Base-by-base conservation (phyloP, 2,797 vertebrate genomes). In the Sparus aurata region DNA sequence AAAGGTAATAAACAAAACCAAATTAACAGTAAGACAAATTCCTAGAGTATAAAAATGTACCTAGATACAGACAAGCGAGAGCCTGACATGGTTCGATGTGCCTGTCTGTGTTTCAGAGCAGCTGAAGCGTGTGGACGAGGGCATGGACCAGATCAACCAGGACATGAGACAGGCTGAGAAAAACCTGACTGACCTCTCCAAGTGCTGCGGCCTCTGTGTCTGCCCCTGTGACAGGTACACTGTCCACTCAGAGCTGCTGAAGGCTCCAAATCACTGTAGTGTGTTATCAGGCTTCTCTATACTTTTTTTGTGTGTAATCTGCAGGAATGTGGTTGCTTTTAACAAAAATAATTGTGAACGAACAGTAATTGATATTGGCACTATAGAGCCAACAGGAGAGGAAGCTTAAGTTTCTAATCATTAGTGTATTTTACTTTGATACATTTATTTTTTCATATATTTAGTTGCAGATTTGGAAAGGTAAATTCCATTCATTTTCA, bases 71-170 rank as follows among this genome's bases (percentile, higher is more conserved):
- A 53, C 12, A 25, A 64, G 9, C 27, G 2, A 25, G 59, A 60
- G 18, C 46, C 10, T 84, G 65, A 84, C 69, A 17, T 15, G 54
- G 25, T 46, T 30, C n/a, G 46, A 55, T 23, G 1, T 73, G 10
- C 5, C 11, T 77, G 59, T 73, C 2, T 83, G 60, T 85, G 78
- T 91, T 89, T 68, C 91, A 99, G 98, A 99, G 87, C 97, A 99
- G 95, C 95, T 99, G 86, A 95, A 82, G 79, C 93, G 80, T 53
- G 96, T 97, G 85, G 97, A 99, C 41, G 94, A 96, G 83, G 98
- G 97, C 87, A 96, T 99, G 97, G 97, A 99, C 88, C 96, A 98
- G 93, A 99, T 99, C 95, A 99, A 99, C 93, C 95, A 98, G 91
- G 98, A 99, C 88, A 98, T 99, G 98, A 96, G 85, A 81, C 94